A percentile compares a stretch with the other conserved stretches of the same genome.
Conservation (phyloP, 2,888 invertebrate genomes). For the Achlya flavicornis region DNA sequence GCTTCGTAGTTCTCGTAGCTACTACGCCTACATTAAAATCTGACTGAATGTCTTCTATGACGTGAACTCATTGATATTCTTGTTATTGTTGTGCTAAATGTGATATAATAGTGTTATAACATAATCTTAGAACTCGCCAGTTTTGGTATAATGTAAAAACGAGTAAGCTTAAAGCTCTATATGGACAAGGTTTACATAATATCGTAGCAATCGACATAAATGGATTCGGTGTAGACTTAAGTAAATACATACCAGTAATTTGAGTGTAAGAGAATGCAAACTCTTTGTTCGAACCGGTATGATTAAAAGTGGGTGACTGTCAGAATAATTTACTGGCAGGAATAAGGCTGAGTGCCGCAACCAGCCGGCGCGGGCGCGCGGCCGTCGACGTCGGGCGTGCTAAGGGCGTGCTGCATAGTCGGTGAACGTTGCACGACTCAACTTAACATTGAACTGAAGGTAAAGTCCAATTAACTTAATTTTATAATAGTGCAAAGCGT, state of each 20-base stretch:
- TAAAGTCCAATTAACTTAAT: slow-evolving; percentile 67
- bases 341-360: slow-evolving; percentile 53
- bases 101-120: slow-evolving; percentile 9
- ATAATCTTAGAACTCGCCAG: slow-evolving; percentile 13
- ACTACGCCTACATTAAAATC: slow-evolving; percentile 39
- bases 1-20: slow-evolving; percentile 42
- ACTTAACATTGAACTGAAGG: slow-evolving; percentile 74
- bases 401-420: slow-evolving; percentile 32
- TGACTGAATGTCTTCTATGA: slow-evolving; percentile 60
- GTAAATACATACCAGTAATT: slow-evolving; percentile 26
- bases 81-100: slow-evolving; percentile 40
- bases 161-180: slow-evolving; percentile 22
- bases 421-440: slow-evolving; percentile 56
- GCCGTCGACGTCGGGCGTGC: background rate
- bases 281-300: slow-evolving; percentile 68
- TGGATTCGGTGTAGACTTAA: background rate
- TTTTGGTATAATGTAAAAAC: background rate
- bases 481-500: slow-evolving; percentile 48
- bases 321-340: slow-evolving; percentile 48
- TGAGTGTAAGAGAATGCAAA: slow-evolving; percentile 47
- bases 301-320: slow-evolving; percentile 76
- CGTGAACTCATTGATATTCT: slow-evolving; percentile 74
- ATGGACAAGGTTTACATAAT: slow-evolving; percentile 30
- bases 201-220: slow-evolving; percentile 13
- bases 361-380: slow-evolving; percentile 15